A percentile compares a stretch with the other conserved stretches of the same genome.
Conservation (phyloP, 2,797 vertebrate species). For the Muraenolepis orangiensis region DNA sequence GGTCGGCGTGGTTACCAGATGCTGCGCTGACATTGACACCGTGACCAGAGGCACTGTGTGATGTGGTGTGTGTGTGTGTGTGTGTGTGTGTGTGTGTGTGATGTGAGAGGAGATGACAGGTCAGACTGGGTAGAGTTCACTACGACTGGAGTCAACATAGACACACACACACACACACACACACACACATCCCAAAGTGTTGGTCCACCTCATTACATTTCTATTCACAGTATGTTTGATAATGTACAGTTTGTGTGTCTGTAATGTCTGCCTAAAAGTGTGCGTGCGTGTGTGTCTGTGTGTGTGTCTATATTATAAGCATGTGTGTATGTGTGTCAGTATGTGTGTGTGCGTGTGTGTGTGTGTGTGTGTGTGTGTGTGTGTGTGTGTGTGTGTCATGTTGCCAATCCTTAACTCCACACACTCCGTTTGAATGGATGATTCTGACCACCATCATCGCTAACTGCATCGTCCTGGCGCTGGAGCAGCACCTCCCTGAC, state of each 20-base stretch:
- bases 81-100: conserved; percentile 2
- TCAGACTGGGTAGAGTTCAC: no score
- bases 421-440: conserved; percentile 94
- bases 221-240: no score
- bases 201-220: no score
- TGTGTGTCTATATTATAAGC: conserved; percentile 9
- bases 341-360: conserved; percentile 12
- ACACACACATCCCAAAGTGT: no score
- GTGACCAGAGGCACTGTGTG: conserved; percentile 42
- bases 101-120: no score
- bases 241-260: not conserved
- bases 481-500: conserved; percentile 91
- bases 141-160: no score
- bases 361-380: conserved; percentile 20
- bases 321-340: conserved; percentile 7
- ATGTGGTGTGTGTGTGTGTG: conserved; percentile 15
- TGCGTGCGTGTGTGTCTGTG: conserved; percentile 9
- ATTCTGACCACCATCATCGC: conserved; percentile 95
- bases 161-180: no score
- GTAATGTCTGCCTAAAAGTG: not conserved
- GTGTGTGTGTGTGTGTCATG: conserved; percentile 52
- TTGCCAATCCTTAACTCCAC: conserved; percentile 52
- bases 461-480: conserved; percentile 92
- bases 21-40: conserved; percentile 56
- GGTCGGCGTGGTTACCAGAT: conserved; percentile 50